Conservation (phyloP, 1,140 invertebrate species). For the Meloidogyne floridensis region DNA sequence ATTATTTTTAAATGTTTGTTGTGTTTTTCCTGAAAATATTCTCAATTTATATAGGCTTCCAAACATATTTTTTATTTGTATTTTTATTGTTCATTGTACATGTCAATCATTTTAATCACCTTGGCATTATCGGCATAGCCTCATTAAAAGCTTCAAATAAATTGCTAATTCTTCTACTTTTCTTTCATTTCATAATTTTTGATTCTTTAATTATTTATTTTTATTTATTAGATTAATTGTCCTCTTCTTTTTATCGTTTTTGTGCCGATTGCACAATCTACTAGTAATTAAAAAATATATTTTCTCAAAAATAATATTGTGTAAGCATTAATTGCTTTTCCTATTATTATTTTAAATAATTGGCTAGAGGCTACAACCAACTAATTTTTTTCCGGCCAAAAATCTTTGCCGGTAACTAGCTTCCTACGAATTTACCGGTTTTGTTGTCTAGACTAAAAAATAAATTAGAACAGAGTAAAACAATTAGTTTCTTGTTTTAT, state of each 20-base stretch:
- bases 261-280: neutral
- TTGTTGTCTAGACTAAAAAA: neutral
- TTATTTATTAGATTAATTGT: neutral
- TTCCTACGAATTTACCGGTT: neutral
- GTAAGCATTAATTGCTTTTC: neutral
- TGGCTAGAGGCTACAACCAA: neutral
- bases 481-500: neutral
- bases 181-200: too few relatives aligned
- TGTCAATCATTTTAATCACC: neutral
- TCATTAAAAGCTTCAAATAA: neutral
- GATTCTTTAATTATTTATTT: neutral
- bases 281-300: neutral
- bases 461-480: neutral
- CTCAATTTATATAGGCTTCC: neutral
- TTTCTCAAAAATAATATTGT: neutral
- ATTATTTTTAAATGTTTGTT: neutral
- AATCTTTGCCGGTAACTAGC: neutral
- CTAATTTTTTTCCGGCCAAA: neutral
- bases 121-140: neutral
- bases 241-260: neutral
- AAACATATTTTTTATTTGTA: neutral
- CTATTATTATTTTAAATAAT: constrained; percentile 1
- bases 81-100: neutral
- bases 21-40: constrained; percentile 1
- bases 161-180: too few relatives aligned